Percentiles rank a stretch among this genome's conserved stretches.
phyloP scores from a whole-genome alignment of 2,888 invertebrate species.

The Orthosia gracilis region DNA sequence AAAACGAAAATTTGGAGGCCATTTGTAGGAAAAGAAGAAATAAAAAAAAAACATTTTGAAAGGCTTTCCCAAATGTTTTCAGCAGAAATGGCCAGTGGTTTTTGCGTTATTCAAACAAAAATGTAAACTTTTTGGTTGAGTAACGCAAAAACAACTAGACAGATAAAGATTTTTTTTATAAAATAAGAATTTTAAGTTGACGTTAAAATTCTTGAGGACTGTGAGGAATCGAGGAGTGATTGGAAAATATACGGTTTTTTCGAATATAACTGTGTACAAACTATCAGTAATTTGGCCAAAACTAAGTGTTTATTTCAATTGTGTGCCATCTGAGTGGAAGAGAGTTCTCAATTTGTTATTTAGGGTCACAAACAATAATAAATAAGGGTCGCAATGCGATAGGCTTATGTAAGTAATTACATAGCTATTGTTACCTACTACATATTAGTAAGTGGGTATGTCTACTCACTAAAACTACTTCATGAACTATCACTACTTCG shows the following conservation, averaged over 20 bases:
- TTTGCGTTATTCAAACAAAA: not conserved
- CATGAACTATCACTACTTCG: slow-evolving; percentile 46
- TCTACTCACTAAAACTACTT: slow-evolving; percentile 22
- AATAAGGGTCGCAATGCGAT: not conserved
- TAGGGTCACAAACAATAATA: not conserved
- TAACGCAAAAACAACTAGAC: no score
- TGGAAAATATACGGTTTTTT: not conserved
- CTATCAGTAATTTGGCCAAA: not conserved
- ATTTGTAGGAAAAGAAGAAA: not conserved
- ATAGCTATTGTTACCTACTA: not conserved
- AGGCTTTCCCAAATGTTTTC: not conserved
- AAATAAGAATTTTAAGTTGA: not conserved
- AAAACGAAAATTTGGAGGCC: not conserved
- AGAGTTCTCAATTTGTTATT: not conserved
- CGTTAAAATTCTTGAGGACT: not conserved
- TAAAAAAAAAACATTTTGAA: not conserved
- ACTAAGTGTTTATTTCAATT: not conserved
- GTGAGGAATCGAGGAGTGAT: not conserved
- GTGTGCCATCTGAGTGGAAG: not conserved
- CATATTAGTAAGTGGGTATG: not conserved
- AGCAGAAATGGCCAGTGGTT: not conserved
- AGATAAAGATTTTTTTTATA: not conserved
- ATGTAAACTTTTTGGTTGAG: no score
- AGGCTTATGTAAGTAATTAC: slow-evolving; percentile 2
- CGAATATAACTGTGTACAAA: not conserved